These are phyloP conservation scores for Anguilla pacifica DNA, from an alignment of 2,797 vertebrate genomes.

Conservation along the genomic window DNA sequence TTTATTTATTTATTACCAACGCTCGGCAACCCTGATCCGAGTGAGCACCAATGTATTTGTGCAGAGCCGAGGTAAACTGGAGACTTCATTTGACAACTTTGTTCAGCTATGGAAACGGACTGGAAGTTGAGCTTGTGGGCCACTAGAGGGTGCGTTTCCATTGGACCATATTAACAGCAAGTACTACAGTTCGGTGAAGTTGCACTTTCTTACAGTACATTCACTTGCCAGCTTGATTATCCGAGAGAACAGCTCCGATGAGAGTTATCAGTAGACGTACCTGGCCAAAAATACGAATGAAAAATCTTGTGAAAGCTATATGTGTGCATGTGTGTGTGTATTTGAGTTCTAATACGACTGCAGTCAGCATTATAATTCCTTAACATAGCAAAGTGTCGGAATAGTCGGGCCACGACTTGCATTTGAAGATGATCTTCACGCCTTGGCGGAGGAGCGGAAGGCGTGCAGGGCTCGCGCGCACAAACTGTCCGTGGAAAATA, in stretches of 20 bases:
- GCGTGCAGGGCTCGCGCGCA: conserved; percentile 71
- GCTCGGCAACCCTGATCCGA: background rate
- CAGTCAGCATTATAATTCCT: conserved; percentile 54
- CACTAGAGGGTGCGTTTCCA: background rate
- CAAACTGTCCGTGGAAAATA: conserved; percentile 82
- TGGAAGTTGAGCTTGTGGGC: background rate
- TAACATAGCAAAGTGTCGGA: conserved; percentile 65
- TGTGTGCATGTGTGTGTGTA: background rate
- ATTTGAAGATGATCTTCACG: conserved; percentile 73
- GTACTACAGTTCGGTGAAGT: background rate
- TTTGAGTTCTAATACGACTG: background rate
- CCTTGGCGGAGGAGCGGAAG: conserved; percentile 82
- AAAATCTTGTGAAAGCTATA: background rate
- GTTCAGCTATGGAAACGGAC: background rate
- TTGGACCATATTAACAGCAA: background rate
- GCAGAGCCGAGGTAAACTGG: too few species aligned
- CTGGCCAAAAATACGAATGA: background rate
- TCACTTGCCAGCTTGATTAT: background rate
- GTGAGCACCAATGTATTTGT: background rate
- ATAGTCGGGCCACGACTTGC: conserved; percentile 63
- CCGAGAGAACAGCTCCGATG: background rate
- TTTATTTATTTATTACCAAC: background rate
- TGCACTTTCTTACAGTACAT: too few species aligned
- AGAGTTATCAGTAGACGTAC: background rate
- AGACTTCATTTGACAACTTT: background rate